A percentile compares a stretch with the other conserved stretches of the same genome.
Evolutionary conservation across 2,888 invertebrate species (phyloP).

Genomic region (Drosophila mulleri): DNA sequence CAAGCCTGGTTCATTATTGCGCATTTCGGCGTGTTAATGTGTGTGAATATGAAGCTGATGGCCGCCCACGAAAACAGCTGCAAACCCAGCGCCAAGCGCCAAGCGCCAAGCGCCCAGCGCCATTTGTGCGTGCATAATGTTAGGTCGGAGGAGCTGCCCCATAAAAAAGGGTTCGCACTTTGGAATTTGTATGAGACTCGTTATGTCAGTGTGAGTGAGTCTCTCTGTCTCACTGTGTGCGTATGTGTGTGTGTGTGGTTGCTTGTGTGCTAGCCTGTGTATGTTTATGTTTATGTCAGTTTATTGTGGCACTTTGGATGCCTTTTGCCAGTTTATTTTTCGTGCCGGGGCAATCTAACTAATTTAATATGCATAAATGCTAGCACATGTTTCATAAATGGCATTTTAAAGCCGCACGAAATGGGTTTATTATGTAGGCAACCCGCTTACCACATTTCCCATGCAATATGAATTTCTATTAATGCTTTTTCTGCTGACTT

Average conservation of each 20-base stretch:
- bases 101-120: slow-evolving; percentile 58
- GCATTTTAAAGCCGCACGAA: slow-evolving; percentile 77
- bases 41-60: slow-evolving; percentile 58
- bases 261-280: slow-evolving; percentile 18
- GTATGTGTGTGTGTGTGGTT: background rate
- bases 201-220: background rate
- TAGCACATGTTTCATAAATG: slow-evolving; percentile 81
- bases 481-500: slow-evolving; percentile 45
- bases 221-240: background rate
- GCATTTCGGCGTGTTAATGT: slow-evolving; percentile 53
- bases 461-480: slow-evolving; percentile 71
- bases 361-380: slow-evolving; percentile 80
- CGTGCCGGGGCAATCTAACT: slow-evolving; percentile 63
- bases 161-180: slow-evolving; percentile 77
- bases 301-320: slow-evolving; percentile 63
- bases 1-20: slow-evolving; percentile 50
- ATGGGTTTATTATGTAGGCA: slow-evolving; percentile 74
- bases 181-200: slow-evolving; percentile 28
- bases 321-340: slow-evolving; percentile 71
- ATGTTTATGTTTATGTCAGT: slow-evolving; percentile 51
- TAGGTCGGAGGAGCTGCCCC: slow-evolving; percentile 55
- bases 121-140: slow-evolving; percentile 61
- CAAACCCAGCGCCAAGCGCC: slow-evolving; percentile 51
- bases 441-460: slow-evolving; percentile 42
- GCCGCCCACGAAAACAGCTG: slow-evolving; percentile 43